Evolutionary conservation across 2,797 vertebrate species (phyloP).

Genomic region (Myotis daubentonii): DNA sequence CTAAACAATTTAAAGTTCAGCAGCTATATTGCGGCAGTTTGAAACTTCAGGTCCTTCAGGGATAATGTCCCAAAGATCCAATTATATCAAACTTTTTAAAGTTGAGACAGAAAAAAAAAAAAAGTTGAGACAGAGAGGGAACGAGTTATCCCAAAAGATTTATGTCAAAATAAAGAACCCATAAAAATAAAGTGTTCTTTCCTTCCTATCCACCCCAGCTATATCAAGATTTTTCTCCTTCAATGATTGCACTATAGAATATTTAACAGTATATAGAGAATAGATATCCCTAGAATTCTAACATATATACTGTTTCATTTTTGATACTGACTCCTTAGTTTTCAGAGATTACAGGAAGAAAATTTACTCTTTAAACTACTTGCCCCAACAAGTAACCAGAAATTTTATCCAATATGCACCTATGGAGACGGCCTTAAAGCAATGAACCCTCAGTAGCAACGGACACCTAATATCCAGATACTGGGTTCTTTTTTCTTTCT

Average conservation of each 20-base stretch:
- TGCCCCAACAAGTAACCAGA: neutral
- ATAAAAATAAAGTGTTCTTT: conserved; percentile 37
- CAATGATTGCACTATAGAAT: neutral
- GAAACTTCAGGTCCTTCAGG: conserved; percentile 67
- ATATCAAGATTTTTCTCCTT: neutral
- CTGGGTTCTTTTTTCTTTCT: too few relatives aligned
- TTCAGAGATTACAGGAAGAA: conserved; percentile 7
- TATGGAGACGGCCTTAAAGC: neutral
- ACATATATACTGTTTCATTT: neutral
- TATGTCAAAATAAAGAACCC: too few relatives aligned
- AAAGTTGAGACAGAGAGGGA: neutral
- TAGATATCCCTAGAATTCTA: conserved; percentile 32
- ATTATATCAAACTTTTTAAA: conserved; percentile 69
- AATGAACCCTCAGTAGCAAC: neutral
- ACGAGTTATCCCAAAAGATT: conserved; percentile 18
- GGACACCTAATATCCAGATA: neutral
- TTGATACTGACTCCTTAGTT: conserved; percentile 9
- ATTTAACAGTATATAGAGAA: neutral
- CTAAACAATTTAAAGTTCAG: conserved; percentile 77
- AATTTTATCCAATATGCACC: neutral
- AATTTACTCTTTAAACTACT: neutral
- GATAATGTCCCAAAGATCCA: conserved; percentile 76
- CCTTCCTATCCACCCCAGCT: neutral
- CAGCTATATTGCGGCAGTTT: neutral
- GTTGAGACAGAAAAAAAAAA: neutral